Percentiles rank a stretch among this genome's conserved stretches.
phyloP scores from a whole-genome alignment of 2,113 vertebrate genomes.

The Cyphomyrus plagiostoma region DNA sequence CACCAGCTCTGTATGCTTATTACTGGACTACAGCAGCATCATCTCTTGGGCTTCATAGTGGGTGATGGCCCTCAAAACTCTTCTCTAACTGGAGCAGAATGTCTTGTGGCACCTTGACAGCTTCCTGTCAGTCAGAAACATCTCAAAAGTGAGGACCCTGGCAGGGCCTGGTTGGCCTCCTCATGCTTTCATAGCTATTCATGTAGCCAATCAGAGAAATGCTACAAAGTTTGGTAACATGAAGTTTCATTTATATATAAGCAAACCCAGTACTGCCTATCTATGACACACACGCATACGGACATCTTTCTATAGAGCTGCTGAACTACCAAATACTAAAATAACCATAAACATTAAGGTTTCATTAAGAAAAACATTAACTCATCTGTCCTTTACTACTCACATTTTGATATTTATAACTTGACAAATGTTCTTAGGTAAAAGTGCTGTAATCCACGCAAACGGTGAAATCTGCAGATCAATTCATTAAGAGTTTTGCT shows the following conservation, averaged over 20 bases:
- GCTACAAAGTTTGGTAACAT: background rate
- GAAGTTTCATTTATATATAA: background rate
- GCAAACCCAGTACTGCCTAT: background rate
- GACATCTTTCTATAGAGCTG: background rate
- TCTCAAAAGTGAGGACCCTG: background rate
- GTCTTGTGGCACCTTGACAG: background rate
- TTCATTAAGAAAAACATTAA: background rate
- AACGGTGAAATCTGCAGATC: background rate
- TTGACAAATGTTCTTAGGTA: background rate
- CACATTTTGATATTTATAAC: background rate
- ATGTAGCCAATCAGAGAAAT: background rate
- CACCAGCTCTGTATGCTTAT: background rate
- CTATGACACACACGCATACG: background rate
- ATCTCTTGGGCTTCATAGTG: background rate
- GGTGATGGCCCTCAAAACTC: background rate
- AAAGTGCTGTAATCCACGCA: background rate
- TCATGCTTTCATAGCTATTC: background rate
- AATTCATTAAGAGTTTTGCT: background rate
- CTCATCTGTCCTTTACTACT: background rate
- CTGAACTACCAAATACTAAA: background rate
- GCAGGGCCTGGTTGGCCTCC: background rate
- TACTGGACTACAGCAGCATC: background rate
- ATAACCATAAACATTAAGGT: background rate
- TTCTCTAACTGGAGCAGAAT: background rate
- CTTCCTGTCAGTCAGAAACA: background rate